Evolutionary conservation across 2,888 invertebrate genomes (phyloP).

Genomic region (Osmoderma eremita): DNA sequence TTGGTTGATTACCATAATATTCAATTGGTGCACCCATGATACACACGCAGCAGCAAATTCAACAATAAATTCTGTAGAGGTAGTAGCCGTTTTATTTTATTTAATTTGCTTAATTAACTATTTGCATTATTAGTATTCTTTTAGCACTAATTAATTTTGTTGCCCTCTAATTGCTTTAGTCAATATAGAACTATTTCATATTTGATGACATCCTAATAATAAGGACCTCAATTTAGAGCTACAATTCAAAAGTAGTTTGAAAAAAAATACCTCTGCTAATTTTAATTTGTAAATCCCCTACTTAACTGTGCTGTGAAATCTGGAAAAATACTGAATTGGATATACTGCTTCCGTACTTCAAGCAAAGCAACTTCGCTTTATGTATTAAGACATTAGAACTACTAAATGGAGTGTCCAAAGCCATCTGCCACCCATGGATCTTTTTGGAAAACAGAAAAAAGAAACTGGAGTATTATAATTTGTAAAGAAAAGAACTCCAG

Average conservation of each 20-base stretch:
- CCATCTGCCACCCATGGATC: background rate
- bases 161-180: constrained; percentile 27
- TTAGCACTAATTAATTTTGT: constrained; percentile 39
- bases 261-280: too few species aligned
- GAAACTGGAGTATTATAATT: constrained; percentile 16
- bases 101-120: constrained; percentile 43
- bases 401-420: constrained; percentile 3
- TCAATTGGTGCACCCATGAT: constrained; percentile 10
- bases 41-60: background rate
- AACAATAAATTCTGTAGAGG: background rate
- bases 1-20: constrained; percentile 33
- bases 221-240: background rate
- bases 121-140: constrained; percentile 41
- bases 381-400: constrained; percentile 30
- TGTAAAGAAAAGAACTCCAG: constrained; percentile 22
- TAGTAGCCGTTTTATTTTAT: constrained; percentile 25
- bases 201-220: constrained; percentile 15
- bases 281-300: too few species aligned
- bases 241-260: too few species aligned
- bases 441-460: background rate
- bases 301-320: too few species aligned
- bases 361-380: background rate
- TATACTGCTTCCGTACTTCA: too few species aligned
- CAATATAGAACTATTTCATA: constrained; percentile 20
- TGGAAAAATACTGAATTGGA: too few species aligned